Conservation (phyloP, 2,888 invertebrate genomes). For the Helobdella robusta region DNA sequence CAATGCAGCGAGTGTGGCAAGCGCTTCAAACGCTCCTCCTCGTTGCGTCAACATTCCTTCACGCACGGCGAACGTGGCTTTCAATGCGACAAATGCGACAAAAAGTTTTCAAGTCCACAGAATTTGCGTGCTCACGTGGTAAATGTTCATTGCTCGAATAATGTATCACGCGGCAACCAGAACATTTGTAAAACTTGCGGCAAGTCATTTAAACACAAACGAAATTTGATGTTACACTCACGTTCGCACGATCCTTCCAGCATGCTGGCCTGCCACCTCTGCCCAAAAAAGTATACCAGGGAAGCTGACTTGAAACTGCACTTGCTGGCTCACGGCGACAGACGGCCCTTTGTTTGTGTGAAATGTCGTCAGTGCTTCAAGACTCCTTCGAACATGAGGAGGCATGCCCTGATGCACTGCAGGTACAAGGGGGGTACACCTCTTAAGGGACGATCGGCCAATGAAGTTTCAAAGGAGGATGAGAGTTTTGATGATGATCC, state of each 20-base stretch:
- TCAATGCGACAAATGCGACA: not conserved
- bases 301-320: constrained; percentile 8
- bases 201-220: constrained; percentile 7
- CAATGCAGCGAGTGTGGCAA: constrained; percentile 14
- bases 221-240: constrained; percentile 5
- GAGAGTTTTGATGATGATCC: not conserved
- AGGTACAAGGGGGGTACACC: no score
- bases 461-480: not conserved
- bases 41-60: constrained; percentile 7
- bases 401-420: constrained; percentile 9
- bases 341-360: not conserved
- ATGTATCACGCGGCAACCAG: not conserved
- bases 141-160: not conserved
- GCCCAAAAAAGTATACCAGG: constrained; percentile 2
- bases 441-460: no score
- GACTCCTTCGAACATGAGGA: not conserved
- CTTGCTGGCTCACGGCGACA: constrained; percentile 2
- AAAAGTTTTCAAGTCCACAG: not conserved
- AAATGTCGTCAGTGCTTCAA: constrained; percentile 11
- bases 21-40: constrained; percentile 8
- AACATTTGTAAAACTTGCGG: not conserved
- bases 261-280: constrained; percentile 1
- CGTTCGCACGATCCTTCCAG: constrained; percentile 5
- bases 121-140: constrained; percentile 6
- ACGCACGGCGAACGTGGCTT: constrained; percentile 4